Conservation (phyloP, 2,113 vertebrate genomes). For the Himantopus leucocephalus region DNA sequence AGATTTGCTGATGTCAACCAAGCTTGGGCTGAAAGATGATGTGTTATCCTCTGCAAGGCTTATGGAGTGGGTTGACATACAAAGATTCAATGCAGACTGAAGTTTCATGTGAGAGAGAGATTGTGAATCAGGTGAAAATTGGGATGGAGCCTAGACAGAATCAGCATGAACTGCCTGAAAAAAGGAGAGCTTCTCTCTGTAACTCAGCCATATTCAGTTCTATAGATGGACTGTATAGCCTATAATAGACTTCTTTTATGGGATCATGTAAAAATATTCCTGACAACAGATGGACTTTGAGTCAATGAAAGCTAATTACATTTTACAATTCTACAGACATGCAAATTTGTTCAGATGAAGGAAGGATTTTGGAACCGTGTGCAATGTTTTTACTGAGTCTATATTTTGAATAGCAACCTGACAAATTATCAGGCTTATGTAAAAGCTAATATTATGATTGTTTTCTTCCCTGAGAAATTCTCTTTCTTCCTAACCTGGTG, state of each 20-base stretch:
- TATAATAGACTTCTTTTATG: background rate
- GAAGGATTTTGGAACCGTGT: background rate
- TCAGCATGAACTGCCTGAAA: background rate
- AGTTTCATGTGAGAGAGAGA: background rate
- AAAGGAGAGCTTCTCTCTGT: background rate
- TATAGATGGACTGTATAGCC: background rate
- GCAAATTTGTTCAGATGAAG: background rate
- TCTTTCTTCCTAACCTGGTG: background rate
- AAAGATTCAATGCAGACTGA: background rate
- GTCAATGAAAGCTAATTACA: background rate
- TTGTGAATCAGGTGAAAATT: background rate
- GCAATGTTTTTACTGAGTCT: background rate
- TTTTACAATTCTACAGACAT: background rate
- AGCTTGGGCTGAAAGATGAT: background rate
- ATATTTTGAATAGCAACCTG: background rate
- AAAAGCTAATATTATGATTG: background rate
- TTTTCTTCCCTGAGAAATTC: background rate
- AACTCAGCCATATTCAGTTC: background rate
- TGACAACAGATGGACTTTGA: conserved; percentile 2
- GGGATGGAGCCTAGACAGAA: background rate
- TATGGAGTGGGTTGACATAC: background rate
- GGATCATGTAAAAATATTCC: conserved; percentile 24
- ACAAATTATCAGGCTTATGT: background rate
- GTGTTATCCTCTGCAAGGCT: background rate
- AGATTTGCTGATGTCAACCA: background rate